These are phyloP conservation scores for Caerostris extrusa DNA, from an alignment of 1,140 invertebrate genomes.

Conservation along the genomic window DNA sequence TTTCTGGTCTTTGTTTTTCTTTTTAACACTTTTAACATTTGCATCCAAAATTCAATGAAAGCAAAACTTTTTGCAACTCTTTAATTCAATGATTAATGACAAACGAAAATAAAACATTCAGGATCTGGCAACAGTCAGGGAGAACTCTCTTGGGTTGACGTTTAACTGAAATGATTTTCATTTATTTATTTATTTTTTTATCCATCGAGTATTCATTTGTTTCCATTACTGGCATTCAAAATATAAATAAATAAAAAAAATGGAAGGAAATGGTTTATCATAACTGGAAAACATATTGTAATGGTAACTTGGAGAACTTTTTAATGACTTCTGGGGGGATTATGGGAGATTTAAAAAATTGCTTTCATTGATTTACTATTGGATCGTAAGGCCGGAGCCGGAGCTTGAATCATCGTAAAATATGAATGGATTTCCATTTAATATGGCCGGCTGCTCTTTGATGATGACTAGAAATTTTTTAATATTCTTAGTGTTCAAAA, in stretches of 20 bases:
- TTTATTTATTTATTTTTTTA: background rate
- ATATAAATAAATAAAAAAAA: background rate
- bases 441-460: background rate
- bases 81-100: constrained; percentile 47
- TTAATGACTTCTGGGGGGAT: constrained; percentile 19
- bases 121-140: constrained; percentile 38
- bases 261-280: background rate
- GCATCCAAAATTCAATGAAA: background rate
- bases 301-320: constrained; percentile 54
- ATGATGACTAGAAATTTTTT: constrained; percentile 57
- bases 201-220: constrained; percentile 33
- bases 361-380: constrained; percentile 55
- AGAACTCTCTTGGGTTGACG: constrained; percentile 11
- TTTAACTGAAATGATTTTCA: background rate
- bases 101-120: background rate
- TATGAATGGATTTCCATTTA: constrained; percentile 43
- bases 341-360: constrained; percentile 33
- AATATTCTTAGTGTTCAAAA: constrained; percentile 41
- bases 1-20: background rate
- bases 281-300: constrained; percentile 67
- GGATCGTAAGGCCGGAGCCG: background rate
- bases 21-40: background rate
- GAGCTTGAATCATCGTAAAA: constrained; percentile 51
- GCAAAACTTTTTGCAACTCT: constrained; percentile 7
- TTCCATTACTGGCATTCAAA: constrained; percentile 31